A percentile compares a stretch with the other conserved stretches of the same genome.
These are phyloP conservation scores for Alfaro cultratus DNA, from an alignment of 2,797 vertebrate genomes.

Conservation along the genomic window DNA sequence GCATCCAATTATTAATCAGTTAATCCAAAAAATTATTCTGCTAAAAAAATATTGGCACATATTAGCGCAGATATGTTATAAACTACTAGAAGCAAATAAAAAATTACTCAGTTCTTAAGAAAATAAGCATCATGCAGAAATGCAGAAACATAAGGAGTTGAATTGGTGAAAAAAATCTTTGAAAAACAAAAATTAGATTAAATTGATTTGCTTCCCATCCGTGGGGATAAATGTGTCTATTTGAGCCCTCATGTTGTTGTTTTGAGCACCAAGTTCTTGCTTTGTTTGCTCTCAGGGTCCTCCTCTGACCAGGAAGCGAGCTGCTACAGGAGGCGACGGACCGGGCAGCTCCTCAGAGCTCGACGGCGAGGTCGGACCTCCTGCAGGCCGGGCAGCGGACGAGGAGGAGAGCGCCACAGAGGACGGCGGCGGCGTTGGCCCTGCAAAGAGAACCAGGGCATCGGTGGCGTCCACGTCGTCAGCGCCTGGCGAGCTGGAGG, in stretches of 20 bases:
- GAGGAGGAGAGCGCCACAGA: constrained; percentile 66
- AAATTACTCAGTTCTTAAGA: no score
- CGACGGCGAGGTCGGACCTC: constrained; percentile 67
- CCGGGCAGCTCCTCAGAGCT: constrained; percentile 79
- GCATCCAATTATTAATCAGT: no score
- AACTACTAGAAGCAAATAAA: no score
- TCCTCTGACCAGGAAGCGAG: constrained; percentile 77
- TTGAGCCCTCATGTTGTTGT: background rate
- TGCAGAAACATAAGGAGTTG: no score
- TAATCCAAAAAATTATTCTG: no score
- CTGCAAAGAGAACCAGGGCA: constrained; percentile 76
- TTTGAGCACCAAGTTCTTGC: background rate
- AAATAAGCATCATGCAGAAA: no score
- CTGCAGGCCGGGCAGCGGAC: constrained; percentile 44
- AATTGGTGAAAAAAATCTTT: no score
- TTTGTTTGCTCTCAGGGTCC: constrained; percentile 31
- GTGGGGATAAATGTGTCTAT: background rate
- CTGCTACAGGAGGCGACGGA: constrained; percentile 71
- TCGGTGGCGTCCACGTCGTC: constrained; percentile 35
- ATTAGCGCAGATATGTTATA: no score
- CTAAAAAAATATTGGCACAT: no score
- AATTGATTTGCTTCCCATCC: background rate
- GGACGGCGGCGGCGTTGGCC: constrained; percentile 32
- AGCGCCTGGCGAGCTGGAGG: constrained; percentile 64
- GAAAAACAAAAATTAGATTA: no score